Base-by-base conservation (phyloP, 2,888 invertebrate genomes). In the Hymenopus coronatus region DNA sequence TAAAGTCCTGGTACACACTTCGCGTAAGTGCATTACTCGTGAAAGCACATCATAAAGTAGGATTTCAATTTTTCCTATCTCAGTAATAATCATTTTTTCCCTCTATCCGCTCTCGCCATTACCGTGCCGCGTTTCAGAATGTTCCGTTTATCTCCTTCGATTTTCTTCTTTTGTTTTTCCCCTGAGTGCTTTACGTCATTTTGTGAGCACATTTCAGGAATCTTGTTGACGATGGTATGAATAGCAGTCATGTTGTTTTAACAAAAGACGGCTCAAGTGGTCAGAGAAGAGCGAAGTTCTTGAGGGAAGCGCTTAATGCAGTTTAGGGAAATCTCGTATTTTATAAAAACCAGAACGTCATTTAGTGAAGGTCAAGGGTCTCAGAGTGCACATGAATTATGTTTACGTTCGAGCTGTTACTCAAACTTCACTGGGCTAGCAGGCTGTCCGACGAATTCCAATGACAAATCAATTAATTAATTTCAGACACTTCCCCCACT, bases 21-120 rank as follows among this genome's bases (percentile, higher is more conserved):
- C 33, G 33, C 28, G 82, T 87, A 82, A 82, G 82, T 82, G 87
- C 87, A 87, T 87, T 87, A 87, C 87, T 12, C 40, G 87, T 82
- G 82, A 85, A 87, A 87, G 87, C 87, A 82, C 82, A 82, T 82
- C 54, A 70, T 70, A 70, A 70, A 70, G 54, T 70, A 70, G 54
- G 54, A 70, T 70, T 70, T 70, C 54, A 70, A 70, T 70, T 70
- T 70, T 70, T 70, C 54, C 54, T 70, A 70, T 70, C 54, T 70
- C 54, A 70, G 54, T 70, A 70, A 70, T 70, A 70, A 70, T 70
- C 54, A 70, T 70, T 70, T 70, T 70, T 70, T 70, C 25, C 15
- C 54, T 70, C 54, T 70, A 25, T 70, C 54, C 54, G 54, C 54
- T 70, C 54, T 70, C 54, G 54, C 54, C 54, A 70, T 70, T 70